Evolutionary conservation across 2,113 vertebrate species (phyloP), one percentile per base, ranked within the genome.

Genomic region (Parotia lawesii): DNA sequence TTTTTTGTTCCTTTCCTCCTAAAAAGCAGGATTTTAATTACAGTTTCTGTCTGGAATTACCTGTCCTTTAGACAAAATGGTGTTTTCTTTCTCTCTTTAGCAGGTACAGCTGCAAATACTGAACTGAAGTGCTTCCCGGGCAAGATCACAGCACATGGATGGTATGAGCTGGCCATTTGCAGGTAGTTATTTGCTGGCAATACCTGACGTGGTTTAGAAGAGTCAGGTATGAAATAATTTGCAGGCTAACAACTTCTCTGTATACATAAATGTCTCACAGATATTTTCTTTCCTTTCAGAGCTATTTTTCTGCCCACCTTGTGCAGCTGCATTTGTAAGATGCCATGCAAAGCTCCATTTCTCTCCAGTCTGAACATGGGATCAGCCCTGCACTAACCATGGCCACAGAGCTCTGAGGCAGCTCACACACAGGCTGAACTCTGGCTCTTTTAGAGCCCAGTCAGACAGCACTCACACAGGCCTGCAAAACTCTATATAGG

Each of bases 1-100:
- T 13, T 12, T 4, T 12, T 15, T 9, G 4, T 6, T 4, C 1
- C 2, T 60, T n/a, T 27, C 20, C 6, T 57, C 14, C 45, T 56
- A 33, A 44, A 67, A 38, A 29, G 6, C 18, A 60, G 9, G 4
- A 27, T 88, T 88, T 71, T 53, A 67, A 24, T 53, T 23, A 20
- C 0, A 1, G 6, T 48, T 66, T 75, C 70, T 90, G 15, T 35
- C 28, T 85, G n/a, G 31, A 74, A 60, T 80, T 50, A 27, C 16
- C 75, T 81, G 10, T 35, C 12, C 21, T 77, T 78, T 33, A 61
- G 48, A 37, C 1, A 74, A 74, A 83, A 51, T 8, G 22, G 11
- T 51, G 19, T 45, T 8, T 4, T 27, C 31, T 51, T 60, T 94
- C 53, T 81, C 45, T 85, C 31, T 25, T 48, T 48, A 33, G 21